phyloP scores from a whole-genome alignment of 2,113 vertebrate genomes.

The Callaeas wilsoni region DNA sequence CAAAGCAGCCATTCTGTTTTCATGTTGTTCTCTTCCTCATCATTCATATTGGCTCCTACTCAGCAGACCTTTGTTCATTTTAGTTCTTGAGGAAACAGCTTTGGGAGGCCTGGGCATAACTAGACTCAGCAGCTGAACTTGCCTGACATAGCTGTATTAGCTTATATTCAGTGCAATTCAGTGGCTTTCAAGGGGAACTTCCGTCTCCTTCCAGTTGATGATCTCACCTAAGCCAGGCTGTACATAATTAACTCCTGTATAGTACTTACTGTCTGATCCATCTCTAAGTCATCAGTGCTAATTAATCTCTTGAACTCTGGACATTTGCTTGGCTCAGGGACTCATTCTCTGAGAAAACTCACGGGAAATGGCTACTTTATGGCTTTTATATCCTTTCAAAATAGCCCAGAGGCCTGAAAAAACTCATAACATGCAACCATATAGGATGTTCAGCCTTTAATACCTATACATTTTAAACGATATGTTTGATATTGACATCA shows the following conservation, averaged over 20 bases:
- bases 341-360: neutral
- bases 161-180: neutral
- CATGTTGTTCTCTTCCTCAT: neutral
- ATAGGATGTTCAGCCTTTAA: neutral
- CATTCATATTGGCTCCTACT: neutral
- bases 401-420: neutral
- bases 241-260: neutral
- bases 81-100: neutral
- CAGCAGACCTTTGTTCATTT: neutral
- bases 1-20: neutral
- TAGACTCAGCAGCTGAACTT: neutral
- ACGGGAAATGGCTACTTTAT: neutral
- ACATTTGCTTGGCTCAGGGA: neutral
- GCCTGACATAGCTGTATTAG: neutral
- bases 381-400: neutral
- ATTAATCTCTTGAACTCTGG: conserved; percentile 6
- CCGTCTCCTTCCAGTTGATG: neutral
- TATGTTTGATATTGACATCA: neutral
- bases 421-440: neutral
- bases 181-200: neutral
- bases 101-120: neutral
- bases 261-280: neutral
- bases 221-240: neutral
- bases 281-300: neutral
- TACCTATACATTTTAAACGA: neutral